Base-by-base conservation (phyloP, 2,888 invertebrate genomes). In the Spialia ferax region DNA sequence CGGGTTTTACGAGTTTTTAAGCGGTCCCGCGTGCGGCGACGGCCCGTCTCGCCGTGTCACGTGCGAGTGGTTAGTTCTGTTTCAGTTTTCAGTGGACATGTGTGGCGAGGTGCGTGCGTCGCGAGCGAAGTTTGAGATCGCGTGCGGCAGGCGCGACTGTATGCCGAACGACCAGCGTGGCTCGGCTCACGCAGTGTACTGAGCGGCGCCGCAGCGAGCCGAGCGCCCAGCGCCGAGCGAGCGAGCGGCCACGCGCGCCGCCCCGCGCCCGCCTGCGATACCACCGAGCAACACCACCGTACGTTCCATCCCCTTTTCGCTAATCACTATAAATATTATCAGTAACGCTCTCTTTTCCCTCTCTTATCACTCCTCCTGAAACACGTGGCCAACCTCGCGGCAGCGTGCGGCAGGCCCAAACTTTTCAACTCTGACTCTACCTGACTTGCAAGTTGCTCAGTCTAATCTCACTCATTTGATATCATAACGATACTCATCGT, bases 111-210 rank as follows among this genome's bases (percentile, higher is more conserved):
- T 78, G 80, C 79, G 79, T 77, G 61, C 50, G 79, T 81, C 83
- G 86, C 89, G 92, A 88, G 89, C 87, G 93, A 91, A 91, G 92
- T 91, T 91, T 91, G 84, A 77, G 74, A 79, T 83, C 87, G 86
- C 85, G 86, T 82, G 85, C 79, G 89, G 80, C 80, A 83, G 81
- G 87, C 87, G 85, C 87, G 85, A 84, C 79, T 83, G 75, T 80
- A 74, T 78, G 84, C 83, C 84, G 84, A 81, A 84, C 92, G 91
- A 89, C 91, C 95, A 93, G 91, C 95, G 94, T 91, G 89, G 94
- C 95, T 94, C 95, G 94, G 94, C 94, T 94, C 95, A 94, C 95
- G 95, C 95, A 95, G 91, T 94, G 94, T 95, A 95, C 95, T 95
- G 78, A 92, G 48, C 48, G 10, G 38, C 38, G 90, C 92, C 89